Evolutionary conservation across 64 coral and sea anemone species (phyloP).

Genomic region (Montipora foliosa): DNA sequence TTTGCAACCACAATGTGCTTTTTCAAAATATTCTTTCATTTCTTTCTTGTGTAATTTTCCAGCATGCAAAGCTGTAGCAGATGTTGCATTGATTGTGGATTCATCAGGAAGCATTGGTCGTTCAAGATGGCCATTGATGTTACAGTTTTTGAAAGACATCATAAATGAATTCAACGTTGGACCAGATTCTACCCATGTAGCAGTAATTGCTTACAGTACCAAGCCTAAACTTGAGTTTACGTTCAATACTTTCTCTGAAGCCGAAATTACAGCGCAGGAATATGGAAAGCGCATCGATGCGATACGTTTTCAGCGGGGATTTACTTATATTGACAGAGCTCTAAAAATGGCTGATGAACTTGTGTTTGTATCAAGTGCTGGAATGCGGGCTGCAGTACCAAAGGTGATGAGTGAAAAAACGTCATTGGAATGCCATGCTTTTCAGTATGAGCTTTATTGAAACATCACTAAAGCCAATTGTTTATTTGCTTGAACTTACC

Average conservation of each 20-base stretch:
- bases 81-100: slow-evolving; percentile 61
- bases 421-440: too few species aligned
- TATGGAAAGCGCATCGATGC: slow-evolving; percentile 7
- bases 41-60: too few species aligned
- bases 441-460: too few species aligned
- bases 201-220: slow-evolving; percentile 50
- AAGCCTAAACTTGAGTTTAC: slow-evolving; percentile 19
- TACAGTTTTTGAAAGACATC: slow-evolving; percentile 41
- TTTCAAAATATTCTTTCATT: too few species aligned
- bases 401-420: slow-evolving; percentile 20
- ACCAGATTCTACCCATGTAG: slow-evolving; percentile 42
- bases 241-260: slow-evolving; percentile 40
- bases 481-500: background rate
- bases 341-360: slow-evolving; percentile 44
- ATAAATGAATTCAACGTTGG: slow-evolving; percentile 21
- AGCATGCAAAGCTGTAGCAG: slow-evolving; percentile 34
- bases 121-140: slow-evolving; percentile 24
- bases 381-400: slow-evolving; percentile 55
- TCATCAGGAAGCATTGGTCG: slow-evolving; percentile 67
- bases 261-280: background rate
- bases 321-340: slow-evolving; percentile 53
- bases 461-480: too few species aligned
- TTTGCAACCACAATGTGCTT: too few species aligned
- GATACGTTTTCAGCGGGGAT: slow-evolving; percentile 23
- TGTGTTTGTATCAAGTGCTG: slow-evolving; percentile 42